Percentiles rank a stretch among this genome's conserved stretches.
These are phyloP conservation scores for Silurus glanis DNA, from an alignment of 2,113 vertebrate species.

Conservation along the genomic window DNA sequence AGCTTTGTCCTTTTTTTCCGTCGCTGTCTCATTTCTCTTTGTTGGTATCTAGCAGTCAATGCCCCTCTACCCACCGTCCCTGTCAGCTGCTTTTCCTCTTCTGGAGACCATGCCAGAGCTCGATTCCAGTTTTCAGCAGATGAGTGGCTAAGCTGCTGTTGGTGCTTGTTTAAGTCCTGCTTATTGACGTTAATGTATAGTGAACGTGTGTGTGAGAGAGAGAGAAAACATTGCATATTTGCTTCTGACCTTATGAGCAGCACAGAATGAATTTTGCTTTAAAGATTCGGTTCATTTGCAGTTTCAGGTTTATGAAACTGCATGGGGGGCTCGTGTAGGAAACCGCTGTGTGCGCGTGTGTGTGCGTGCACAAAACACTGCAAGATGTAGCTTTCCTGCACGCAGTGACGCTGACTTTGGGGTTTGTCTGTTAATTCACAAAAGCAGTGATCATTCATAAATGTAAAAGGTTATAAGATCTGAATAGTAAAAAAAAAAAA, in stretches of 20 bases:
- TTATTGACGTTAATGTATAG: constrained; percentile 18
- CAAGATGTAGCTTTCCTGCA: constrained; percentile 47
- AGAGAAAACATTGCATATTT: neutral
- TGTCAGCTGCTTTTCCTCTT: neutral
- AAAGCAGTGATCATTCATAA: neutral
- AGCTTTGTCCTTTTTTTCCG: constrained; percentile 64
- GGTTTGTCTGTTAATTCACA: neutral
- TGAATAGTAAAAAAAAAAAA: neutral
- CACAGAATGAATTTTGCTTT: neutral
- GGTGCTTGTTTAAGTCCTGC: neutral
- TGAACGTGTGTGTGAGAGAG: neutral
- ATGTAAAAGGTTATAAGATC: neutral
- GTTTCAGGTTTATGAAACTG: neutral
- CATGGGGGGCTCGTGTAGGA: neutral
- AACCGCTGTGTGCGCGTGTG: neutral
- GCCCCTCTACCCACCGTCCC: constrained; percentile 25
- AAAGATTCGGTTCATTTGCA: neutral
- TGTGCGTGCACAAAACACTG: neutral
- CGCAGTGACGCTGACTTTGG: neutral
- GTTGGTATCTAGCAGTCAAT: constrained; percentile 46
- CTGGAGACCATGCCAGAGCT: constrained; percentile 16
- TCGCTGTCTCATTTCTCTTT: constrained; percentile 74
- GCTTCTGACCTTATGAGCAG: neutral
- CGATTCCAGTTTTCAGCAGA: neutral
- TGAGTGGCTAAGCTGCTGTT: constrained; percentile 6